Percentiles rank a stretch among this genome's conserved stretches.
phyloP scores from a whole-genome alignment of 2,113 vertebrate genomes.

The Pundamilia nyererei region DNA sequence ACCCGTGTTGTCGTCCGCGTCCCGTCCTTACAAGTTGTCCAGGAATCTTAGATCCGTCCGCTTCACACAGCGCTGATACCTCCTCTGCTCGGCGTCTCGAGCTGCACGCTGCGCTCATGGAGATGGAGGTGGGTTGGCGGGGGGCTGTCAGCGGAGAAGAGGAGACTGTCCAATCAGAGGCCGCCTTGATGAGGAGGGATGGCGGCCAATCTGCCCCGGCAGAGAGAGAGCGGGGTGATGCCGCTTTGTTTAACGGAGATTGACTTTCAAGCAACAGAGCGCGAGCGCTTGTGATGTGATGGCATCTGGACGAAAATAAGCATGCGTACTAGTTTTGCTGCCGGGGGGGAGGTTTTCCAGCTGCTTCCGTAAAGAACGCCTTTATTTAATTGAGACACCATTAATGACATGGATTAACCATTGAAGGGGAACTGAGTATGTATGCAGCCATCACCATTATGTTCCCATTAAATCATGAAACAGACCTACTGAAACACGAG shows the following conservation, averaged over 20 bases:
- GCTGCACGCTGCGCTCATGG: neutral
- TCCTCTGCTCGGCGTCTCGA: neutral
- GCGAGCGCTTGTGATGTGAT: neutral
- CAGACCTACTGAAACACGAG: neutral
- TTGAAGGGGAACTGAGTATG: no score
- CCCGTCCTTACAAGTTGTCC: neutral
- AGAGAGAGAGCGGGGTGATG: neutral
- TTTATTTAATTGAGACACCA: neutral
- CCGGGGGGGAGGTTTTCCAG: neutral
- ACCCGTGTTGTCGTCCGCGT: neutral
- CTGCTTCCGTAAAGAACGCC: neutral
- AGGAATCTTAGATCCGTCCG: neutral
- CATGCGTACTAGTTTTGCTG: neutral
- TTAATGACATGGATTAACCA: neutral
- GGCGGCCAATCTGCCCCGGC: constrained; percentile 12
- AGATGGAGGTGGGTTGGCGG: neutral
- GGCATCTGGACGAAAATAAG: neutral
- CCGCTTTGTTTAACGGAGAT: neutral
- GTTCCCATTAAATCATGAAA: neutral
- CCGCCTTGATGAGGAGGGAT: neutral
- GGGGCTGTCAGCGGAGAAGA: neutral
- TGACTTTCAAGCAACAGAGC: neutral
- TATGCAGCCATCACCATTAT: neutral
- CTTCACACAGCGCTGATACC: neutral
- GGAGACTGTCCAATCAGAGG: constrained; percentile 51